Evolutionary conservation across 2,888 invertebrate genomes (phyloP).

Genomic region (Xestia sexstrigata): DNA sequence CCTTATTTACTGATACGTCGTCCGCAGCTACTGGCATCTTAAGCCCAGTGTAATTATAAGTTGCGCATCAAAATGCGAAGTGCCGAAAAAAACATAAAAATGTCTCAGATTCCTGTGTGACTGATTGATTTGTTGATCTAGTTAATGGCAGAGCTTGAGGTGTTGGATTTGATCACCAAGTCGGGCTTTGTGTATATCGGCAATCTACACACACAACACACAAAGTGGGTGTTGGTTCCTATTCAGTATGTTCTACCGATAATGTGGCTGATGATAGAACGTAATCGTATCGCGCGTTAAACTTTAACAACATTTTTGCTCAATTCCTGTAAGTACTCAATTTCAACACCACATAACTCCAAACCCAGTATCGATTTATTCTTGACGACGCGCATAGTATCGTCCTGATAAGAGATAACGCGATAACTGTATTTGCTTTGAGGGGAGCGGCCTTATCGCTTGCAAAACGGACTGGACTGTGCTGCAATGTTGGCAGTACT

Average conservation of each 20-base stretch:
- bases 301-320: too few relatives aligned
- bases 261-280: background rate
- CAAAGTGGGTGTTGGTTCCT: too few relatives aligned
- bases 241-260: too few relatives aligned
- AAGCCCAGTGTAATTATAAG: background rate
- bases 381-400: slow-evolving; percentile 45
- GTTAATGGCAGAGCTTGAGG: background rate
- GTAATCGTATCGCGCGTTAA: background rate
- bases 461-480: slow-evolving; percentile 58
- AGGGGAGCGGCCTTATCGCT: slow-evolving; percentile 65
- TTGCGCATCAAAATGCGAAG: background rate
- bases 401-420: slow-evolving; percentile 63
- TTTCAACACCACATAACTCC: slow-evolving; percentile 16
- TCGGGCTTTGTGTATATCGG: background rate
- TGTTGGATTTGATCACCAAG: background rate
- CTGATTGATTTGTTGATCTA: background rate
- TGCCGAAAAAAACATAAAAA: background rate
- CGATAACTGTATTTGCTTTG: slow-evolving; percentile 54
- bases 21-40: background rate
- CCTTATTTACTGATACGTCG: background rate
- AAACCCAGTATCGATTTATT: slow-evolving; percentile 56
- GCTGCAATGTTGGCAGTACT: slow-evolving; percentile 46
- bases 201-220: background rate
- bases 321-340: background rate
- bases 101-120: background rate